These are phyloP conservation scores for Atta cephalotes DNA, from an alignment of 1,140 invertebrate species.

Conservation along the genomic window DNA sequence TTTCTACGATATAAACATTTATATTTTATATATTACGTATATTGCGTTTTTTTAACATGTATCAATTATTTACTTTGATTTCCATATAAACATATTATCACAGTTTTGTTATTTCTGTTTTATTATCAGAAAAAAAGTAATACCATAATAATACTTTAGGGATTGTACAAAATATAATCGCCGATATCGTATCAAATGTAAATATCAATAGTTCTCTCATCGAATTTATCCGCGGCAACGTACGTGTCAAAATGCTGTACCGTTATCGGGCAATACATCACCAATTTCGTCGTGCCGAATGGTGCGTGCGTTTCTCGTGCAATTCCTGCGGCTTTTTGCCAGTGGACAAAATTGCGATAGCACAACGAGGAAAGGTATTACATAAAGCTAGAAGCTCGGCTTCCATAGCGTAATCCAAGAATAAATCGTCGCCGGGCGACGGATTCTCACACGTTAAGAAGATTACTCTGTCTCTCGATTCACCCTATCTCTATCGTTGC, in stretches of 20 bases:
- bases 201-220: not conserved
- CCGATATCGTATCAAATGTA: not conserved
- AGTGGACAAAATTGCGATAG: conserved; percentile 20
- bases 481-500: not conserved
- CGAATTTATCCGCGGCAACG: not conserved
- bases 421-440: conserved; percentile 68
- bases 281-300: conserved; percentile 30
- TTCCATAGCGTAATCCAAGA: conserved; percentile 74
- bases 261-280: conserved; percentile 30
- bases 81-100: not conserved
- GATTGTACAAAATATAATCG: not conserved
- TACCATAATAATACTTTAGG: not conserved
- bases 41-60: not conserved
- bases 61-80: not conserved
- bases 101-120: not conserved
- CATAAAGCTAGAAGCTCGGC: conserved; percentile 68
- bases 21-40: not conserved
- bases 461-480: conserved; percentile 39
- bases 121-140: not conserved
- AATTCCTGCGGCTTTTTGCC: conserved; percentile 32
- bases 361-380: conserved; percentile 60
- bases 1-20: not conserved
- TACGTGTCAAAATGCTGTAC: conserved; percentile 28
- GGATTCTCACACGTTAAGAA: conserved; percentile 47
- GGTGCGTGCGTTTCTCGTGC: conserved; percentile 29